Conservation (phyloP, 2,113 vertebrate genomes). For the Bufo gargarizans region DNA sequence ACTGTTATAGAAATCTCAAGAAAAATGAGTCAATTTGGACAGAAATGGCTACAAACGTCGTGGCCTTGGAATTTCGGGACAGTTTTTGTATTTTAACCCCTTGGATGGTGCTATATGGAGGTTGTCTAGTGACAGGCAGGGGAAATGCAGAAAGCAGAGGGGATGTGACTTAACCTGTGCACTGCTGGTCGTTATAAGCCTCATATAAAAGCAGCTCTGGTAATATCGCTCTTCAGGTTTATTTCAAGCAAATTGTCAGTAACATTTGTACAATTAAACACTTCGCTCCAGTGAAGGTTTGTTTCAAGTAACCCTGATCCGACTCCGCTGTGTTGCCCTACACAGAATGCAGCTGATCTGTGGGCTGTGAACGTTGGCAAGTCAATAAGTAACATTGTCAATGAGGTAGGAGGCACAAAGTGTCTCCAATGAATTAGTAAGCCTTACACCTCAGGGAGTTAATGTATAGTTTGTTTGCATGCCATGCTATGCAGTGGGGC, state of each 20-base stretch:
- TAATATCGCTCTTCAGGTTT: not conserved
- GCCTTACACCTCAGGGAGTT: not conserved
- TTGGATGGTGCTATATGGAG: not conserved
- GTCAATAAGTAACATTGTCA: not conserved
- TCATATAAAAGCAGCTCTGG: not conserved
- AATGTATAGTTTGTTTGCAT: not conserved
- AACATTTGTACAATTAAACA: not conserved
- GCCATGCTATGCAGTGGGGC: too few relatives aligned
- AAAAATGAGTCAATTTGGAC: not conserved
- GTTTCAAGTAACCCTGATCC: slow-evolving; percentile 13
- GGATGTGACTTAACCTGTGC: not conserved
- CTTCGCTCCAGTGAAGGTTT: not conserved
- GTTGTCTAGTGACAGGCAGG: not conserved
- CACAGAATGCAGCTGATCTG: not conserved
- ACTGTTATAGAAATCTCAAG: not conserved
- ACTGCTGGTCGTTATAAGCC: not conserved
- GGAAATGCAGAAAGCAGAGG: not conserved
- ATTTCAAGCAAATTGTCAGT: not conserved
- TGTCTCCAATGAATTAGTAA: not conserved
- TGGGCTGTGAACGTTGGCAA: not conserved
- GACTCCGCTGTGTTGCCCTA: not conserved
- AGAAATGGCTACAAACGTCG: not conserved
- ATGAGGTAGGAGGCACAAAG: not conserved
- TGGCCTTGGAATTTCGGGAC: not conserved
- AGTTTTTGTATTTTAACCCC: not conserved